Evolutionary conservation across 1,140 invertebrate genomes (phyloP), one percentile per base, ranked within the genome.

Genomic region (Trachelipus rathkii): DNA sequence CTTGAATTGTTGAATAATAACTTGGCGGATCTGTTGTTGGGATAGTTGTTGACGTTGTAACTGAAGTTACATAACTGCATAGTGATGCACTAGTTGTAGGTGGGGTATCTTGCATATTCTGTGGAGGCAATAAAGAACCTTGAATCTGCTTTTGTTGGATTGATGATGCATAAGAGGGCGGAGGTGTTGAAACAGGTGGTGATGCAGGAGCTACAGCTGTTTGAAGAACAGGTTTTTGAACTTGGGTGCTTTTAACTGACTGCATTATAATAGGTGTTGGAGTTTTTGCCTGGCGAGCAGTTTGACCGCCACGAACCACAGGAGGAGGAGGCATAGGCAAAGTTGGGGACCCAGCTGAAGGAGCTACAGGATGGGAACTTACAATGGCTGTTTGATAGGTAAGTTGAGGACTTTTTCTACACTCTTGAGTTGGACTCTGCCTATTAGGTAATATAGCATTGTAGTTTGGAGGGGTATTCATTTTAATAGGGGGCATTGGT

Each of bases 241-340:
- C 94, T 84, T 95, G 93, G 0, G 93, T 95, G 87, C 93, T 95
- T 84, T 95, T 95, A 0, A 97, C 95, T 24, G 93, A 95, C 84
- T 97, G 95, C 95, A 97, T 96, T 45, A 97, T 96, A 75, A 97
- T 94, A 0, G 94, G 95, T 15, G 93, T 91, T 83, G 96, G 94
- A 0, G 91, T 91, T 82, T 93, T 92, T 19, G 92, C 90, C 83
- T 93, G 91, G 66, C 92, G 88, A 68, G 91, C 91, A n/a, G 91
- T 89, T 89, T 90, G 92, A 13, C 71, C 67, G 19, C 50, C 50
- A 15, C 50, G 50, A 13, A 60, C 50, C 50, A 60, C 19, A 19
- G 50, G 78, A 0, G 74, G 74, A 24, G 81, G 79, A 43, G 81
- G 75, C 71, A 78, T 71, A 33, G 79, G 77, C 19, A 77, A 74